Evolutionary conservation across 2,888 invertebrate species (phyloP).

Genomic region (Drosophila monieri): DNA sequence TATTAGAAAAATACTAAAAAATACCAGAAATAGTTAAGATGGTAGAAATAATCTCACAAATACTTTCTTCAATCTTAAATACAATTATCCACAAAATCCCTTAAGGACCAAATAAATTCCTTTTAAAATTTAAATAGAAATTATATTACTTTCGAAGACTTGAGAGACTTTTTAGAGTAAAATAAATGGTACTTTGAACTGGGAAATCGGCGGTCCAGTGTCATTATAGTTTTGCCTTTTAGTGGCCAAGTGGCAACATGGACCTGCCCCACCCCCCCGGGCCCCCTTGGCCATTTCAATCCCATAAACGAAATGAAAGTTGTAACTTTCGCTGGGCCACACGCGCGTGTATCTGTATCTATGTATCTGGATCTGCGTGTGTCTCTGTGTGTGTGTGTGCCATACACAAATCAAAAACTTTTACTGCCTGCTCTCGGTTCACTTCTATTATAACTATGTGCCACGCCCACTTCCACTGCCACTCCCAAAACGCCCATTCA

Average conservation of each 20-base stretch:
- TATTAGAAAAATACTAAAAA: too few relatives aligned
- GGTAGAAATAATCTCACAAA: too few relatives aligned
- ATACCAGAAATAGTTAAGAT: too few relatives aligned
- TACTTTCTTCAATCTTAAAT: too few relatives aligned
- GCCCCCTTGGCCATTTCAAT: not conserved
- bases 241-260: constrained; percentile 33
- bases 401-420: constrained; percentile 74
- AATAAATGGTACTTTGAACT: constrained; percentile 14
- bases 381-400: constrained; percentile 25
- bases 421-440: constrained; percentile 52
- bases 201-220: constrained; percentile 16
- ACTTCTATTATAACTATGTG: constrained; percentile 29
- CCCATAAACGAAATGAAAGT: constrained; percentile 60
- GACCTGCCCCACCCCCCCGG: not conserved
- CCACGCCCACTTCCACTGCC: constrained; percentile 1
- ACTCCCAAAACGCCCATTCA: constrained; percentile 6
- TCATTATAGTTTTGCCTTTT: constrained; percentile 54
- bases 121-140: not conserved
- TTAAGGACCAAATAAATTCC: not conserved
- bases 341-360: constrained; percentile 28
- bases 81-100: too few relatives aligned
- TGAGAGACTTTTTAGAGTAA: not conserved
- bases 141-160: constrained; percentile 1
- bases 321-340: constrained; percentile 64
- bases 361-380: constrained; percentile 7